phyloP scores from a whole-genome alignment of 2,888 invertebrate species.

The Drosophila hamatofila region DNA sequence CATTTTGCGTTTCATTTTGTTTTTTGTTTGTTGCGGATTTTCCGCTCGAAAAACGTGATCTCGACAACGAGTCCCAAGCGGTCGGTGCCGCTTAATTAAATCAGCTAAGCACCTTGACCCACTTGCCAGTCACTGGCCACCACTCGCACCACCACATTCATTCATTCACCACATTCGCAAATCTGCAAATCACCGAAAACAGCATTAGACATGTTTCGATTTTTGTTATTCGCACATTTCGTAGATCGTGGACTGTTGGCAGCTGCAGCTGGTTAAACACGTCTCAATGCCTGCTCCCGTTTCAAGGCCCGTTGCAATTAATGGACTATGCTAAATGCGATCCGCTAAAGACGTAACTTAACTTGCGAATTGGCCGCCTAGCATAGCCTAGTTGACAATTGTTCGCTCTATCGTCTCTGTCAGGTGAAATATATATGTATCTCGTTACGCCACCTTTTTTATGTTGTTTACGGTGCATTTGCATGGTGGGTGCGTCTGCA shows the following conservation, averaged over 20 bases:
- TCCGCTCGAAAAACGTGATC: slow-evolving; percentile 68
- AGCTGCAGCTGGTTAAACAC: slow-evolving; percentile 40
- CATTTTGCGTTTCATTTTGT: slow-evolving; percentile 30
- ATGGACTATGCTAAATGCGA: slow-evolving; percentile 50
- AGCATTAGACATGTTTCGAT: slow-evolving; percentile 53
- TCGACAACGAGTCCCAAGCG: slow-evolving; percentile 31
- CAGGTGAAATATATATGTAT: slow-evolving; percentile 42
- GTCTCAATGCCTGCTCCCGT: slow-evolving; percentile 56
- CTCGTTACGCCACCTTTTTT: slow-evolving; percentile 56
- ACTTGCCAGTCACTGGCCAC: slow-evolving; percentile 56
- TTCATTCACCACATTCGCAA: slow-evolving; percentile 31
- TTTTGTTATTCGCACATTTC: slow-evolving; percentile 29
- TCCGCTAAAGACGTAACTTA: slow-evolving; percentile 26
- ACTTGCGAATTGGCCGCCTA: slow-evolving; percentile 1
- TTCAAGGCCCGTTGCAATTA: slow-evolving; percentile 68
- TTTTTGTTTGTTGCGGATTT: slow-evolving; percentile 50
- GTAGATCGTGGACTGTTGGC: slow-evolving; percentile 13
- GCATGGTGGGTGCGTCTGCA: slow-evolving; percentile 47
- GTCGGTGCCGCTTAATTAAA: slow-evolving; percentile 67
- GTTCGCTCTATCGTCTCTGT: slow-evolving; percentile 43
- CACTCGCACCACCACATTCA: slow-evolving; percentile 37
- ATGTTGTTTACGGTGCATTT: slow-evolving; percentile 59
- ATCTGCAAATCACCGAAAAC: slow-evolving; percentile 78
- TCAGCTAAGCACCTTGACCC: slow-evolving; percentile 77
- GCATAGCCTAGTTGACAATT: slow-evolving; percentile 48